A percentile compares a stretch with the other conserved stretches of the same genome.
Evolutionary conservation across 2,888 invertebrate species (phyloP).

Genomic region (Scaptodrosophila latifasciaeformis): DNA sequence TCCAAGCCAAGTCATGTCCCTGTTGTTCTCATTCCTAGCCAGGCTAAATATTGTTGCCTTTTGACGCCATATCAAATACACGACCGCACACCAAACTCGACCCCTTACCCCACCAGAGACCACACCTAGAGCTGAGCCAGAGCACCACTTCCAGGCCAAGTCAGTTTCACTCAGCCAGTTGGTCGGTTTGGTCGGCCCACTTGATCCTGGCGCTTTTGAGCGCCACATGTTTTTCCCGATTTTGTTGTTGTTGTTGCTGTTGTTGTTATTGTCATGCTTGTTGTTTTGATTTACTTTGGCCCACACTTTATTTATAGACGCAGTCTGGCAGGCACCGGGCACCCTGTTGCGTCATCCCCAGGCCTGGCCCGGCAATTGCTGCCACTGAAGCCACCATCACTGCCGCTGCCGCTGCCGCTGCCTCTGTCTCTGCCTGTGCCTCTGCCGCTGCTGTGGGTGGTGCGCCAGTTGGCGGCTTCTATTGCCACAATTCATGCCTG

Average conservation of each 20-base stretch:
- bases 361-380: slow-evolving; percentile 13
- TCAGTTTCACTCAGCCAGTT: no score
- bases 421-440: not conserved
- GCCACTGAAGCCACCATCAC: slow-evolving; percentile 55
- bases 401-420: slow-evolving; percentile 39
- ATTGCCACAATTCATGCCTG: slow-evolving; percentile 10
- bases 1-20: slow-evolving; percentile 34
- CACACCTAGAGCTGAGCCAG: slow-evolving; percentile 2
- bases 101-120: slow-evolving; percentile 8
- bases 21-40: not conserved
- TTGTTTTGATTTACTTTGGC: slow-evolving; percentile 64
- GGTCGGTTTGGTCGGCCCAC: slow-evolving; percentile 47
- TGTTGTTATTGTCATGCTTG: slow-evolving; percentile 50
- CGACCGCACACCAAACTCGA: slow-evolving; percentile 41
- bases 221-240: slow-evolving; percentile 48
- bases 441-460: slow-evolving; percentile 21
- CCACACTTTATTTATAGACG: slow-evolving; percentile 67
- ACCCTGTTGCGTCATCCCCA: slow-evolving; percentile 42
- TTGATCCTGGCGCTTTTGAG: slow-evolving; percentile 56
- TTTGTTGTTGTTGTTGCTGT: slow-evolving; percentile 9
- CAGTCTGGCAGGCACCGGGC: slow-evolving; percentile 25
- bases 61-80: slow-evolving; percentile 48
- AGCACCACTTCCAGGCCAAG: not conserved
- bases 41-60: slow-evolving; percentile 1
- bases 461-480: slow-evolving; percentile 1